Conservation (phyloP, 2,113 vertebrate species). For the Pipra filicauda region DNA sequence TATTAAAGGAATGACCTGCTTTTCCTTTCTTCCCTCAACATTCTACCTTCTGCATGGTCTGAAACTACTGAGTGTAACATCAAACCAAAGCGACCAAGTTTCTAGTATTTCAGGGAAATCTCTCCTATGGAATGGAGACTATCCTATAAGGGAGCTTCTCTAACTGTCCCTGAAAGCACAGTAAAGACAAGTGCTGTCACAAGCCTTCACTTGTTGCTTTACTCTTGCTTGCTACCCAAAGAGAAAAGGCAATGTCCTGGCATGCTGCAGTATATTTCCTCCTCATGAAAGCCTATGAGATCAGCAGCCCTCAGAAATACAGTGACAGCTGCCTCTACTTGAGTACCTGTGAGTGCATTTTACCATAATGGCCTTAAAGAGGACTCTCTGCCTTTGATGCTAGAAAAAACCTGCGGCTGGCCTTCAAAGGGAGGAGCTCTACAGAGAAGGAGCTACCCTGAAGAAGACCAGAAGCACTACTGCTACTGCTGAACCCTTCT, state of each 20-base stretch:
- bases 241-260: not conserved
- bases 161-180: not conserved
- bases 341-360: not conserved
- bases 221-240: not conserved
- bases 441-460: not conserved
- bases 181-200: not conserved
- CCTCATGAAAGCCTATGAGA: not conserved
- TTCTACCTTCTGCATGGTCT: not conserved
- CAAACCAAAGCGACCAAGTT: not conserved
- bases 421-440: not conserved
- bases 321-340: accelerated
- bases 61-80: not conserved
- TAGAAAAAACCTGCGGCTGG: not conserved
- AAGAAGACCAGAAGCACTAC: not conserved
- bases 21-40: not conserved
- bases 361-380: not conserved
- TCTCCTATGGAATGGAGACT: not conserved
- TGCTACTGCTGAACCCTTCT: not conserved
- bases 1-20: not conserved
- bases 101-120: not conserved
- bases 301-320: not conserved
- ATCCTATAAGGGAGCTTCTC: not conserved
- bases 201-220: not conserved
- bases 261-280: not conserved
- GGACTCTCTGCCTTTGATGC: not conserved